Evolutionary conservation across 2,888 invertebrate genomes (phyloP), one percentile per base, ranked within the genome.

Genomic region (Rhagophthalmus giganteus): DNA sequence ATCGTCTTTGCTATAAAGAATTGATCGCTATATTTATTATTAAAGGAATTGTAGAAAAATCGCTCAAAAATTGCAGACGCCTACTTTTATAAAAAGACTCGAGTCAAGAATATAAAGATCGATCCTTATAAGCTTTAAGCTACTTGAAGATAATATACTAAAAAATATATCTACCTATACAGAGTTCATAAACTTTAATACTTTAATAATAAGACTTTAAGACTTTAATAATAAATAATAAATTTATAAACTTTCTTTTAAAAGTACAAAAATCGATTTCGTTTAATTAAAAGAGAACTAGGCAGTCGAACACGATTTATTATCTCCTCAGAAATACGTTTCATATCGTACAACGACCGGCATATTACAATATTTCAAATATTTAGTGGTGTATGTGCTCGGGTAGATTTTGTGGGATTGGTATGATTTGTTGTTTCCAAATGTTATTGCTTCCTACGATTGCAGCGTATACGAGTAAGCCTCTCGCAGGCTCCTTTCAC

Each of bases 361-460:
- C 55, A 60, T 57, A 62, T 61, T 59, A 60, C 61, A 58, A 63
- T 67, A 67, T 67, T 67, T 68, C 65, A 67, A 65, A 64, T 65
- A 65, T 67, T 64, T 65, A 63, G 63, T 62, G 55, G 52, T 57
- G 44, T 50, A 46, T 50, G 39, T 39, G 55, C 46, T 42, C 54
- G 61, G 59, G 68, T 65, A 70, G 71, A 72, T 73, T 70, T 71
- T 71, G 65, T 70, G 58, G 72, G 72, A 72, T 73, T 65, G 70
- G 63, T 63, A 70, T 74, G 74, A 74, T 74, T 74, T 74, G 74
- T 73, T 70, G 71, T 71, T 71, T 67, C 65, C 68, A 67, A 72
- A 71, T 71, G 66, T 68, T 72, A 71, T 70, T 71, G 70, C 68
- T 51, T 51, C 44, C 45, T 51, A 45, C 38, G 44, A 51, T 40